These are phyloP conservation scores for Sprattus sprattus DNA, from an alignment of 2,113 vertebrate genomes.

Conservation along the genomic window DNA sequence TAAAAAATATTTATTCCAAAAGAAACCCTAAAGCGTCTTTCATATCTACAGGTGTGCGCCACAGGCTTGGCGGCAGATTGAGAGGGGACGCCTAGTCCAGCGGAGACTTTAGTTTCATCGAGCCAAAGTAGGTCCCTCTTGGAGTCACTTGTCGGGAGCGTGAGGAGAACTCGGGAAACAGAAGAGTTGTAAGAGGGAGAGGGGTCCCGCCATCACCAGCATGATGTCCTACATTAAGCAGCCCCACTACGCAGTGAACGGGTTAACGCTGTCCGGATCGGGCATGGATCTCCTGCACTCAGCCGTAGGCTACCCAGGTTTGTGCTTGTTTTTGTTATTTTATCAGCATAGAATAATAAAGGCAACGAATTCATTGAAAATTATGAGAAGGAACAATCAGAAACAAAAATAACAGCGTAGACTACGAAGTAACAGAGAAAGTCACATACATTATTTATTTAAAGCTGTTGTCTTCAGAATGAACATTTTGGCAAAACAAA, in stretches of 20 bases:
- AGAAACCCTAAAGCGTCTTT: not conserved
- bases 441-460: not conserved
- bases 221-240: constrained; percentile 89
- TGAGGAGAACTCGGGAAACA: not conserved
- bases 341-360: not conserved
- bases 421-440: not conserved
- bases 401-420: not conserved
- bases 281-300: constrained; percentile 82
- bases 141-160: not conserved
- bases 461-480: not conserved
- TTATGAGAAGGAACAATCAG: not conserved
- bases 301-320: constrained; percentile 80
- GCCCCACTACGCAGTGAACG: constrained; percentile 81
- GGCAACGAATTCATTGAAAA: not conserved
- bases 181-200: constrained; percentile 16
- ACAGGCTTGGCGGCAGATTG: not conserved
- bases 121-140: not conserved
- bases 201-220: constrained; percentile 35
- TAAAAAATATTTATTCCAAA: not conserved
- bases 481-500: not conserved
- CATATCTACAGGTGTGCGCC: constrained; percentile 8
- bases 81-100: not conserved
- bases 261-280: constrained; percentile 72
- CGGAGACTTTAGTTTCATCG: not conserved
- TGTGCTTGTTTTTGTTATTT: constrained; percentile 49